Evolutionary conservation across 2,888 invertebrate species (phyloP).

Genomic region (Copidosoma aretas): DNA sequence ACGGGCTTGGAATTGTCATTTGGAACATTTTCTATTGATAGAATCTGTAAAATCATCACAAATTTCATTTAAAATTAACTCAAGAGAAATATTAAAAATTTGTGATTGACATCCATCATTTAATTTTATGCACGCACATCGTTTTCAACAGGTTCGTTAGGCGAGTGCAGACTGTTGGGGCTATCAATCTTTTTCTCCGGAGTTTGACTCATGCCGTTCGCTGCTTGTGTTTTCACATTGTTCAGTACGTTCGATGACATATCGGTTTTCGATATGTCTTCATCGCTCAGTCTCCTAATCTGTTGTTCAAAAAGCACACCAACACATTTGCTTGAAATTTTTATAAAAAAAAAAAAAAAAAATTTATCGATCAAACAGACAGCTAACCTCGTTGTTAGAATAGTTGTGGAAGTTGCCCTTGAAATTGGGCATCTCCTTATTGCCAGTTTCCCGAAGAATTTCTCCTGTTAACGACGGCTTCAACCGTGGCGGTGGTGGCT

Average conservation of each 20-base stretch:
- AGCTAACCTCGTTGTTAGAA: constrained; percentile 60
- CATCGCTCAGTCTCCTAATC: constrained; percentile 71
- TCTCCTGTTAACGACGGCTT: constrained; percentile 55
- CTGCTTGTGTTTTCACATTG: constrained; percentile 65
- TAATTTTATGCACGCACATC: constrained; percentile 50
- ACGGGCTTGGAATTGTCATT: constrained; percentile 52
- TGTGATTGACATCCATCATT: background rate
- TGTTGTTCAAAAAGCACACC: constrained; percentile 51
- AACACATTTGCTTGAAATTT: background rate
- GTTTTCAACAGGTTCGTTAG: constrained; percentile 47
- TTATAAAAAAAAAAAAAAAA: background rate
- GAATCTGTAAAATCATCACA: constrained; percentile 39
- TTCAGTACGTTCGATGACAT: constrained; percentile 65
- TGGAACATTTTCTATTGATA: constrained; percentile 45
- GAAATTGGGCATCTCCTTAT: constrained; percentile 60
- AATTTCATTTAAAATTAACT: background rate
- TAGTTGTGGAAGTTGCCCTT: constrained; percentile 60
- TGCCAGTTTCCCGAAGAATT: constrained; percentile 55
- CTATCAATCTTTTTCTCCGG: constrained; percentile 54
- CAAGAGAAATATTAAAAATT: constrained; percentile 3
- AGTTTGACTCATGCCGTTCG: constrained; percentile 56
- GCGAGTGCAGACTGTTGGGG: constrained; percentile 46
- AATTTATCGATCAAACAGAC: background rate
- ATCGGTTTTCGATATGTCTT: constrained; percentile 69
- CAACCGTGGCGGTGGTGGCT: constrained; percentile 55